Base-by-base conservation (phyloP, 2,113 vertebrate genomes). In the Dipodomys merriami region DNA sequence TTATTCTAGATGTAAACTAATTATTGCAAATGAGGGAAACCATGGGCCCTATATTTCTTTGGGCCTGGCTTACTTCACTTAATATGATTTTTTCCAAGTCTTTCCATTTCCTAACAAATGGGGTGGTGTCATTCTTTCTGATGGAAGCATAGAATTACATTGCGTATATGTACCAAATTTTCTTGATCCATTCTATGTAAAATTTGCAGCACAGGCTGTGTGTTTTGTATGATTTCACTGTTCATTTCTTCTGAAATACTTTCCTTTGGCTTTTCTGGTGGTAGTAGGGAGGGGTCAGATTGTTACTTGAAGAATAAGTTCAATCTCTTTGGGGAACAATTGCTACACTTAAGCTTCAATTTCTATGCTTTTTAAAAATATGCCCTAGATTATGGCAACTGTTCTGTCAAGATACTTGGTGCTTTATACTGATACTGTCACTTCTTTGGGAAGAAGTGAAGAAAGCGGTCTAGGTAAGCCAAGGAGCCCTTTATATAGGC, bases 251-350 rank as follows among this genome's bases (percentile, higher is more conserved):
- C 53, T 49, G 1, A 83, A 53, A 25, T 57, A 35, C 35, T 22
- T 87, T 80, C 87, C 39, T 90, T 95, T 81, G 49, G 25, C 60
- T 79, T 76, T 92, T 73, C 69, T 44, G 9, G 9, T 82, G 90
- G 33, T 77, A 57, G 12, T 57, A 13, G 15, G 65, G 27, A 29
- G 65, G 65, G 65, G 15, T 68, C 23, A 33, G 57, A 23, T 33
- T 80, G n/a, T 69, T 68, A 49, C 33, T 1, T 53, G 62, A 64
- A 25, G 6, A 64, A 23, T 35, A 46, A 30, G n/a, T 94, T 96
- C 18, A 64, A 12, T 20, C 83, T 78, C 53, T 15, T 53, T 18
- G 83, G 7, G 53, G 46, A 81, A 73, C 67, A 84, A 33, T 77
- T 91, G 76, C 16, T 73, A 60, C 83, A 67, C 15, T 67, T 27